phyloP scores from a whole-genome alignment of 2,888 invertebrate genomes.

The Ecliptopera silaceata region DNA sequence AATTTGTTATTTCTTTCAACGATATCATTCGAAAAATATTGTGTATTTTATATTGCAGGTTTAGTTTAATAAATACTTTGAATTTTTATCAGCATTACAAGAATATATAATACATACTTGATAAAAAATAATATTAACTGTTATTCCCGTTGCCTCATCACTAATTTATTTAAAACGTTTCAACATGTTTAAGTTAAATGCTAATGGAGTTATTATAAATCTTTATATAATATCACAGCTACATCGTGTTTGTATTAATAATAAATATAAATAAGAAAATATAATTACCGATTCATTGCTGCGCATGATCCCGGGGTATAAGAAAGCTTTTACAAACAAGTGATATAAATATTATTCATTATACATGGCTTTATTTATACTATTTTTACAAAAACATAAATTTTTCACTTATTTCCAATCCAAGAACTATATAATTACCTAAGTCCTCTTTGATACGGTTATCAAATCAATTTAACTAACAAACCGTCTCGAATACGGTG shows the following conservation, averaged over 20 bases:
- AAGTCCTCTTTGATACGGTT: constrained; percentile 44
- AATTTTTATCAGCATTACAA: too few species aligned
- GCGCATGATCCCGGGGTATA: constrained; percentile 26
- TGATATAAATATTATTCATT: too few species aligned
- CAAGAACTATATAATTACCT: constrained; percentile 18
- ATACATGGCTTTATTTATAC: too few species aligned
- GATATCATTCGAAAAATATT: constrained; percentile 51
- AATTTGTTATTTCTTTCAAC: too few species aligned
- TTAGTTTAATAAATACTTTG: constrained; percentile 28
- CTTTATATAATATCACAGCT: constrained; percentile 36
- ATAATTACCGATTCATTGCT: constrained; percentile 32
- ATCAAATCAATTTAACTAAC: constrained; percentile 48
- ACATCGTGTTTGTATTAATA: constrained; percentile 32
- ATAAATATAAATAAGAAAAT: constrained; percentile 40
- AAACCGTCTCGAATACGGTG: constrained; percentile 48
- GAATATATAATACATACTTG: too few species aligned
- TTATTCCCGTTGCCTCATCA: too few species aligned
- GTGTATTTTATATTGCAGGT: constrained; percentile 49
- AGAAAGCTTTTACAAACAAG: constrained; percentile 24
- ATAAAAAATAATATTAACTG: too few species aligned
- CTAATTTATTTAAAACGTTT: constrained; percentile 26
- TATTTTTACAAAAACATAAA: too few species aligned
- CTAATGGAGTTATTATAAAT: constrained; percentile 35
- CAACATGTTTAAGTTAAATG: constrained; percentile 22
- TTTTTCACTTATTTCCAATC: too few species aligned